Percentiles rank a stretch among this genome's conserved stretches.
phyloP scores from a whole-genome alignment of 23 tunicate genomes.

The Botrylloides violaceus region DNA sequence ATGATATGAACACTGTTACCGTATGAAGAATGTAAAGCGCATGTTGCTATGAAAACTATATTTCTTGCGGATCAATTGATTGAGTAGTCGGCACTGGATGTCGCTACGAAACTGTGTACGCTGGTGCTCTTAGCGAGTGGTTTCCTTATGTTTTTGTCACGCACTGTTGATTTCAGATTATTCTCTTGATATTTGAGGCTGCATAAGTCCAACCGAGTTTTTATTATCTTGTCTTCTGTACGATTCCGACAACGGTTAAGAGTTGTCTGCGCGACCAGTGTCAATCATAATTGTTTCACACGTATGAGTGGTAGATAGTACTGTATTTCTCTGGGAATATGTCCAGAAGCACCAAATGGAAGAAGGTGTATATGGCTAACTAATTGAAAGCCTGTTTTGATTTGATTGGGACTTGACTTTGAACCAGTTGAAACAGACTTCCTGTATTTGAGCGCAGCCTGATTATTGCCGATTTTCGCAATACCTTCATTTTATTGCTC shows the following conservation, averaged over 20 bases:
- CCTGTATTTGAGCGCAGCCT: not conserved
- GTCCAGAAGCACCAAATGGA: too few species aligned
- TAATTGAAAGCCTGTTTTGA: not conserved
- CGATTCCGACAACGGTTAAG: not conserved
- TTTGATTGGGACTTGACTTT: not conserved
- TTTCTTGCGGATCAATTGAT: not conserved
- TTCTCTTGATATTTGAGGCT: not conserved
- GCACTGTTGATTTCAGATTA: constrained; percentile 8
- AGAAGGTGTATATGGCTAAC: too few species aligned
- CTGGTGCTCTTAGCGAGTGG: constrained; percentile 18
- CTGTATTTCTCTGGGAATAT: not conserved
- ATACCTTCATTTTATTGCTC: not conserved
- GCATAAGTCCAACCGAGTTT: not conserved
- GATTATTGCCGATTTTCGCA: not conserved
- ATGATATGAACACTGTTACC: not conserved
- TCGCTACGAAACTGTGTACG: not conserved
- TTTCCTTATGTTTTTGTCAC: not conserved
- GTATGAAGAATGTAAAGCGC: not conserved
- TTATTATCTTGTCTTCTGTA: not conserved
- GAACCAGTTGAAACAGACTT: too few species aligned
- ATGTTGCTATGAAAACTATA: too few species aligned
- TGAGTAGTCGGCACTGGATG: constrained; percentile 15
- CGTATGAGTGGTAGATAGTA: not conserved
- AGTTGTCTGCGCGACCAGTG: not conserved
- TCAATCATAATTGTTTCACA: not conserved